Evolutionary conservation across 1,140 invertebrate genomes (phyloP).

Genomic region (Heliconius hermathena): DNA sequence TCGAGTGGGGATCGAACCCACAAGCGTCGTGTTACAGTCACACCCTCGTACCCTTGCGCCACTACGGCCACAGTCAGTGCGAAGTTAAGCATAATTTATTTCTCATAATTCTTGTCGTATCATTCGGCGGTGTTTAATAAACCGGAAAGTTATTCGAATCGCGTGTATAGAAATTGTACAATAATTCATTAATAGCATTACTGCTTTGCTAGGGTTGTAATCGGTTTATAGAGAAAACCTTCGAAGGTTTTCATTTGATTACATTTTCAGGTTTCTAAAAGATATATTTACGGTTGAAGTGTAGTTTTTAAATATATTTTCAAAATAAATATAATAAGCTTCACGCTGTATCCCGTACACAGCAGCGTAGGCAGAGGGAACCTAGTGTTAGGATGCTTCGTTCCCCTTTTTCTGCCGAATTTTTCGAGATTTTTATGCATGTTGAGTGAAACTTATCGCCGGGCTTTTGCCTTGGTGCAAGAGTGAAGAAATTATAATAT

Average conservation of each 20-base stretch:
- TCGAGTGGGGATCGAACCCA: too few species aligned
- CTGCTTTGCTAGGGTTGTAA: constrained; percentile 57
- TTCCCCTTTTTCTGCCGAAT: too few species aligned
- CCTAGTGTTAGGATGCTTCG: too few species aligned
- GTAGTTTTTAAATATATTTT: neutral
- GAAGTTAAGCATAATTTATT: constrained; percentile 58
- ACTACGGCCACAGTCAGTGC: constrained; percentile 17
- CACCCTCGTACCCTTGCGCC: too few species aligned
- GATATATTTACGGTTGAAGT: neutral
- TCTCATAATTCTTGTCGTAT: constrained; percentile 57
- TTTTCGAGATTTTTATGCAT: too few species aligned
- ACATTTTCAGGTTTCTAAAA: constrained; percentile 19
- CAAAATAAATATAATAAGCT: too few species aligned
- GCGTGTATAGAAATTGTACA: constrained; percentile 68
- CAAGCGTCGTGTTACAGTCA: too few species aligned
- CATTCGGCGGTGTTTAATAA: constrained; percentile 65
- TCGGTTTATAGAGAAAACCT: constrained; percentile 46
- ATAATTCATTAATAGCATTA: constrained; percentile 67
- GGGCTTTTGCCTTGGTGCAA: too few species aligned
- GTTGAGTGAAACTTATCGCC: too few species aligned
- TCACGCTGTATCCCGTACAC: too few species aligned
- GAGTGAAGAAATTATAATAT: too few species aligned
- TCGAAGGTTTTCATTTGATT: constrained; percentile 42
- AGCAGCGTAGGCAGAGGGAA: too few species aligned
- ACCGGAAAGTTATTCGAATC: constrained; percentile 70